These are phyloP conservation scores for Macroglossus sobrinus DNA, from an alignment of 2,113 vertebrate species.

Conservation along the genomic window DNA sequence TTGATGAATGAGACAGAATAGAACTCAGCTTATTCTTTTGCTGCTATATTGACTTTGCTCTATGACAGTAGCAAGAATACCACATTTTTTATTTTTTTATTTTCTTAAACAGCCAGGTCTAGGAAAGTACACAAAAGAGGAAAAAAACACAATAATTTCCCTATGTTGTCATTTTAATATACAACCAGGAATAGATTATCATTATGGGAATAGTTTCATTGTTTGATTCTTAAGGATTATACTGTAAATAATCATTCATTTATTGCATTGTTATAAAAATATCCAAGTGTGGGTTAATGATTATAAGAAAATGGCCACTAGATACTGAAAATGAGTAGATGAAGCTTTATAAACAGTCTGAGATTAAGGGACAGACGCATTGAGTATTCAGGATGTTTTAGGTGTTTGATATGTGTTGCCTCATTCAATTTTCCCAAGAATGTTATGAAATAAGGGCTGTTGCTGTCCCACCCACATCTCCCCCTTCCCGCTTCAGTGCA, in stretches of 20 bases:
- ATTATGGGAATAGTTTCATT: background rate
- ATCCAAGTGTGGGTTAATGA: background rate
- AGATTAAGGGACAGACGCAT: background rate
- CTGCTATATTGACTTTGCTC: conserved; percentile 52
- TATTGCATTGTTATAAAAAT: background rate
- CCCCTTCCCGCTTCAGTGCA: background rate
- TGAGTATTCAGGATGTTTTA: background rate
- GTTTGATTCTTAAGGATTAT: background rate
- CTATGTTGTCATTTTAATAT: background rate
- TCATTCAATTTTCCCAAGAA: background rate
- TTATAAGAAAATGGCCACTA: background rate
- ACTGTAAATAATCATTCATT: background rate
- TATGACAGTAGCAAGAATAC: background rate
- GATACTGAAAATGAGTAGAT: background rate
- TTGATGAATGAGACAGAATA: conserved; percentile 58
- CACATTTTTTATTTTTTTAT: conserved; percentile 6
- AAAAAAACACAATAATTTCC: background rate
- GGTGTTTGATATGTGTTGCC: background rate
- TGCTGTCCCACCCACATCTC: too few relatives aligned
- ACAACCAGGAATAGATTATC: background rate
- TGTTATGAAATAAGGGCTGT: background rate
- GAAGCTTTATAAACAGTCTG: background rate
- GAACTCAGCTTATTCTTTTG: conserved; percentile 19
- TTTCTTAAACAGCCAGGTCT: background rate
- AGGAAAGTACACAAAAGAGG: background rate